Evolutionary conservation across 2,888 invertebrate species (phyloP).

Genomic region (Phanerotoma sp.): DNA sequence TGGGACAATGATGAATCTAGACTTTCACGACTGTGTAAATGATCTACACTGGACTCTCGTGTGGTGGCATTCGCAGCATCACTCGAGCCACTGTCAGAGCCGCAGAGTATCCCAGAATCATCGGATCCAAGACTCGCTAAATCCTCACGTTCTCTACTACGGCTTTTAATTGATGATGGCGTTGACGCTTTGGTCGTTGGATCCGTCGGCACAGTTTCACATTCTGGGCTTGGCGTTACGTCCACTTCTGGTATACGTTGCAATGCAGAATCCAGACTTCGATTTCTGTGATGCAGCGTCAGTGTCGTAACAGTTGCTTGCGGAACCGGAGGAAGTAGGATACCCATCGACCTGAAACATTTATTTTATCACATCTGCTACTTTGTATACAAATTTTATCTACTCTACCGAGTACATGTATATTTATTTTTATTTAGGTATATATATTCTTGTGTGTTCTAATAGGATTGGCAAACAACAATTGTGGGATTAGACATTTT

Average conservation of each 20-base stretch:
- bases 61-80: constrained; percentile 56
- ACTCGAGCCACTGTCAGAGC: constrained; percentile 61
- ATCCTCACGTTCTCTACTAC: constrained; percentile 63
- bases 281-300: constrained; percentile 72
- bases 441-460: too few species aligned
- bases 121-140: constrained; percentile 71
- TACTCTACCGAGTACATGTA: neutral
- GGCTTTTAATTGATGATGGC: constrained; percentile 40
- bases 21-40: constrained; percentile 70
- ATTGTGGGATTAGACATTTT: too few species aligned
- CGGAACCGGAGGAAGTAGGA: constrained; percentile 64
- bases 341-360: constrained; percentile 66
- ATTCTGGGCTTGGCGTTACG: constrained; percentile 67
- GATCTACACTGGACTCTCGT: constrained; percentile 60
- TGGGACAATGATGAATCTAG: constrained; percentile 69
- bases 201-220: constrained; percentile 57
- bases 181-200: constrained; percentile 32
- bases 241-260: constrained; percentile 88
- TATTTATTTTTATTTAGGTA: neutral
- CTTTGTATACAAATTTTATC: neutral
- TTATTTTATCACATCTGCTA: neutral
- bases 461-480: too few species aligned
- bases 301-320: constrained; percentile 59
- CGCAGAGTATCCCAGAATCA: constrained; percentile 75
- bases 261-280: constrained; percentile 85